These are phyloP conservation scores for Siderastrea radians DNA, from an alignment of 92 coral and sea anemone genomes.

Conservation along the genomic window DNA sequence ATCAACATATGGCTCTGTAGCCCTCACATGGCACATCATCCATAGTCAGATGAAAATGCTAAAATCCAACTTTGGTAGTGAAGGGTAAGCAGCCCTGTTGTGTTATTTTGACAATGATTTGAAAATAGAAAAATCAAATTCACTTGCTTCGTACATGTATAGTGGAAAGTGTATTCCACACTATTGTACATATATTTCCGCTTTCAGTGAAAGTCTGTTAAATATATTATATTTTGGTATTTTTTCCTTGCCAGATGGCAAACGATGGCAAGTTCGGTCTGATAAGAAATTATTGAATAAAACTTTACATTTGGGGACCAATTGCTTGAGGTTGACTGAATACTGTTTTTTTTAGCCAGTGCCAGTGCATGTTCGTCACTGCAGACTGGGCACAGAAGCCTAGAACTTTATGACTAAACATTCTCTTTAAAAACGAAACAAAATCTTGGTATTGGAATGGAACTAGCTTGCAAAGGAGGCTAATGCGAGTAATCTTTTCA, in stretches of 20 bases:
- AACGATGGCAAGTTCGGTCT: neutral
- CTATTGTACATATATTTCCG: neutral
- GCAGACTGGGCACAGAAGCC: neutral
- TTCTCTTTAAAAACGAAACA: neutral
- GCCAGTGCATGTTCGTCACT: neutral
- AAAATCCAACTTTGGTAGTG: neutral
- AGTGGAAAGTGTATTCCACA: neutral
- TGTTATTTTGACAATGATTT: neutral
- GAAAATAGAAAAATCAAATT: neutral
- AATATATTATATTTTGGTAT: neutral
- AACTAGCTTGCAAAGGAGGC: too few relatives aligned
- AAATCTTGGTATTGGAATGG: neutral
- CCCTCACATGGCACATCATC: neutral
- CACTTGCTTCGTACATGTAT: neutral
- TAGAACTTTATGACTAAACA: neutral
- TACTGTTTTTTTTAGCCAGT: neutral
- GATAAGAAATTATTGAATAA: neutral
- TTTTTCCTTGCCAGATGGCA: neutral
- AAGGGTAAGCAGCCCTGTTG: neutral
- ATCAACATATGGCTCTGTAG: neutral
- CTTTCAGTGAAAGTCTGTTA: neutral
- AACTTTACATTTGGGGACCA: neutral
- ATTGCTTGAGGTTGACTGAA: neutral
- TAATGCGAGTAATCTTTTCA: too few relatives aligned
- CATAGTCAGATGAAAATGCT: neutral